A percentile compares a stretch with the other conserved stretches of the same genome.
Evolutionary conservation across 2,113 vertebrate species (phyloP).

Genomic region (Protobothrops mucrosquamatus): DNA sequence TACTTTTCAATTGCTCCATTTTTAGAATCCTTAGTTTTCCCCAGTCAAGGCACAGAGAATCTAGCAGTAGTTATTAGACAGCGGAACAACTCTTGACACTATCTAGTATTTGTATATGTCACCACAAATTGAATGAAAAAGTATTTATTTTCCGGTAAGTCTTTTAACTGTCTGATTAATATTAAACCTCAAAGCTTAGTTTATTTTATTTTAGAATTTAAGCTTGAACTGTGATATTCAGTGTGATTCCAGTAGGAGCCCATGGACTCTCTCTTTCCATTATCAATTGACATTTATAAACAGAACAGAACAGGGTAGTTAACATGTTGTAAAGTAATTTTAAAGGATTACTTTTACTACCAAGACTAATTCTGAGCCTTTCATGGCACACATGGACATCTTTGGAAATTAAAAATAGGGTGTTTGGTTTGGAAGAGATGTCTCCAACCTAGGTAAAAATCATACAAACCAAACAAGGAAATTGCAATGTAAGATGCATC

Average conservation of each 20-base stretch:
- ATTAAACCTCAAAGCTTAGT: background rate
- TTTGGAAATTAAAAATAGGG: background rate
- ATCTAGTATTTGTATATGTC: background rate
- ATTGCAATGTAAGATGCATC: background rate
- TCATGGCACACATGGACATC: background rate
- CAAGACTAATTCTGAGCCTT: background rate
- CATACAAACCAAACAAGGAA: background rate
- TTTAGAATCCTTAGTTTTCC: background rate
- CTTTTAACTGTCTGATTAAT: background rate
- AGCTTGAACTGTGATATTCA: background rate
- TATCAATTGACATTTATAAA: background rate
- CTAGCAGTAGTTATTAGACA: background rate
- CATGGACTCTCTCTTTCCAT: background rate
- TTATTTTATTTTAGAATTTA: background rate
- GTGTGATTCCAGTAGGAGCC: background rate
- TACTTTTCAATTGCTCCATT: background rate
- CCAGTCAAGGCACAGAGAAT: background rate
- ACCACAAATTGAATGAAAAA: background rate
- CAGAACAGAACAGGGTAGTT: background rate
- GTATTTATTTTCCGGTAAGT: background rate
- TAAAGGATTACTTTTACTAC: background rate
- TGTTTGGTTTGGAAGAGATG: background rate
- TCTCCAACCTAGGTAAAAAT: background rate
- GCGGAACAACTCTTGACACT: background rate
- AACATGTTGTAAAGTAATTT: background rate